Conservation (phyloP, 1,140 invertebrate genomes). For the Tetranychus cinnabarinus region DNA sequence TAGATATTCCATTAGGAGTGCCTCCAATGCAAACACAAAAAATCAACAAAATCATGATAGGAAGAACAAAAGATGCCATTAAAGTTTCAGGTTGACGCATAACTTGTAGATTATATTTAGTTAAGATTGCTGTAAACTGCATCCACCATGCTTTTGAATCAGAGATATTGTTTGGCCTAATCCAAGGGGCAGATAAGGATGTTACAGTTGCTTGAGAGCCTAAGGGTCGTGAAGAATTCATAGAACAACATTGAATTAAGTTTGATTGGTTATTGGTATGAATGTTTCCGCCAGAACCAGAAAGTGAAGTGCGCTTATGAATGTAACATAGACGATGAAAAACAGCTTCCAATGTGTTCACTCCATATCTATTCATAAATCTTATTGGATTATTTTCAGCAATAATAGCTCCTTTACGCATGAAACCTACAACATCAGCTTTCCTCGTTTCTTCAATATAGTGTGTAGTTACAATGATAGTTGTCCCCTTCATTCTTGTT, state of each 20-base stretch:
- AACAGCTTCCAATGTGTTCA: conserved; percentile 64
- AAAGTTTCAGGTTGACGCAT: conserved; percentile 12
- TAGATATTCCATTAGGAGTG: conserved; percentile 49
- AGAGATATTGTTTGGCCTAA: background rate
- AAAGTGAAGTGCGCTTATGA: background rate
- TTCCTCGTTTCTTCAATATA: conserved; percentile 24
- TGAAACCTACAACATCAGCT: conserved; percentile 28
- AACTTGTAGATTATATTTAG: conserved; percentile 9
- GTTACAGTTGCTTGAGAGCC: background rate
- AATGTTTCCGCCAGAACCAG: background rate
- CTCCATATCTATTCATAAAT: conserved; percentile 53
- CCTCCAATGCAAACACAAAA: conserved; percentile 80
- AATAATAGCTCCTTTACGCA: conserved; percentile 21
- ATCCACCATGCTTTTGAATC: background rate
- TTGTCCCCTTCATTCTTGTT: conserved; percentile 27
- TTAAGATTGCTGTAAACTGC: background rate
- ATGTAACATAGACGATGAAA: conserved; percentile 58
- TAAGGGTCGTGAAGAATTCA: too few species aligned
- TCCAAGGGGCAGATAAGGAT: too few species aligned
- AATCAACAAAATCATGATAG: conserved; percentile 71
- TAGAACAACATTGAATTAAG: too few species aligned
- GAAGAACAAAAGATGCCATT: conserved; percentile 61
- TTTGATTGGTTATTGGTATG: background rate
- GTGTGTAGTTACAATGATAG: conserved; percentile 24
- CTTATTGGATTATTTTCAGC: conserved; percentile 71